A percentile compares a stretch with the other conserved stretches of the same genome.
phyloP scores from a whole-genome alignment of 2,797 vertebrate species.

The Acridotheres tristis region DNA sequence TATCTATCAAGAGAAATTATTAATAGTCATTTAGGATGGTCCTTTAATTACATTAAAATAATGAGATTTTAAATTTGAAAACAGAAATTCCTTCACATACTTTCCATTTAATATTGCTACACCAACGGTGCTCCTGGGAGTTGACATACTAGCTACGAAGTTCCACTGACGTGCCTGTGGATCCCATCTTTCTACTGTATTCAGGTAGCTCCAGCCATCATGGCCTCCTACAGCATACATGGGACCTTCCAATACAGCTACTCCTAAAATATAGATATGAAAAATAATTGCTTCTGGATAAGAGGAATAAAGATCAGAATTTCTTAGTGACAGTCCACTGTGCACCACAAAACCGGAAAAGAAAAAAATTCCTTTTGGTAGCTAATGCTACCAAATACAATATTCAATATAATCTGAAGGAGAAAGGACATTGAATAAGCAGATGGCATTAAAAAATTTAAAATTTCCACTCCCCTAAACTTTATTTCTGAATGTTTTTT shows the following conservation, averaged over 20 bases:
- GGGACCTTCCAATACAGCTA: slow-evolving; percentile 93
- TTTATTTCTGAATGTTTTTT: background rate
- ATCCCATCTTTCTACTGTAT: slow-evolving; percentile 95
- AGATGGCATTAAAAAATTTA: background rate
- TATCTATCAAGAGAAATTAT: background rate
- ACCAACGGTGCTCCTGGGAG: slow-evolving; percentile 95
- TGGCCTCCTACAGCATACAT: slow-evolving; percentile 98
- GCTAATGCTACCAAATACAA: background rate
- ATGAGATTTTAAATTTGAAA: background rate
- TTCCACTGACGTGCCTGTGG: slow-evolving; percentile 98
- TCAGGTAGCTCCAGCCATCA: slow-evolving; percentile 98
- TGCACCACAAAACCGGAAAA: background rate
- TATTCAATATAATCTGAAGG: background rate
- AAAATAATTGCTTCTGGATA: background rate
- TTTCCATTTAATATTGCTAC: slow-evolving; percentile 94
- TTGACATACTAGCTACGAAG: slow-evolving; percentile 98
- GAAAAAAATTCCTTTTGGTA: background rate
- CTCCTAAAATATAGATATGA: slow-evolving; percentile 78
- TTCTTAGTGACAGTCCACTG: background rate
- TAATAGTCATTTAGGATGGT: background rate
- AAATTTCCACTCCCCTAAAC: background rate
- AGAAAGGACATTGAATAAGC: background rate
- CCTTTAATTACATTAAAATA: background rate
- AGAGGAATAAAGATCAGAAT: background rate
- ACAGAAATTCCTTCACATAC: slow-evolving; percentile 77